Evolutionary conservation across 2,113 vertebrate genomes (phyloP), one percentile per base, ranked within the genome.

Genomic region (Scopus umbretta): DNA sequence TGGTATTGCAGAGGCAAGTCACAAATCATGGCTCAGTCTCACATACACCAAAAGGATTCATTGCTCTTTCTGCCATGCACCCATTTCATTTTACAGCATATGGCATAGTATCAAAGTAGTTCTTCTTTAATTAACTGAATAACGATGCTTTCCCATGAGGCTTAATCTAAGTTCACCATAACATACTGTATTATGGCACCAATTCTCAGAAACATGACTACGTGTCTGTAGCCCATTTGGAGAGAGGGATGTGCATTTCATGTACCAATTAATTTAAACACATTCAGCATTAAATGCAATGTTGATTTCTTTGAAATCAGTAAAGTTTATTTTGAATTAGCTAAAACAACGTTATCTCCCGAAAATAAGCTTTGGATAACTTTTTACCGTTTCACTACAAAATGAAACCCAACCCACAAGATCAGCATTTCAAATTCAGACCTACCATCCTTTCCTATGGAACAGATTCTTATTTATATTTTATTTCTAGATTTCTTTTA

Each of bases 41-140:
- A 32, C 32, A 56, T 18, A 65, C n/a, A 50, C 26, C 59, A 36
- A 87, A 76, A 86, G 66, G 70, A 83, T 61, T 92, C 62, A 72
- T 67, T 36, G 47, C 49, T 88, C 75, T 79, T 81, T 92, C 68
- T 90, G 53, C 88, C 84, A 84, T 16, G 49, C 72, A 90, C 15
- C 5, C 65, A 81, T 86, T 95, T 92, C 63, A 90, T 71, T 95
- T 88, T 84, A 86, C 61, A 96, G 73, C 70, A 80, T 88, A 94
- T 79, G 76, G 68, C 67, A 94, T 0, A 63, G 43, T 40, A 96
- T 73, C 80, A 81, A 83, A 86, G 83, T 58, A 84, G 22, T 68
- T 94, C 26, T 84, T 75, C 75, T 79, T 81, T 79, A 96, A 94
- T 87, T 94, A 95, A 96, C 70, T 78, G 66, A 86, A 22, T 88